phyloP scores from a whole-genome alignment of 2,888 invertebrate species.

The Notodonta ziczac region DNA sequence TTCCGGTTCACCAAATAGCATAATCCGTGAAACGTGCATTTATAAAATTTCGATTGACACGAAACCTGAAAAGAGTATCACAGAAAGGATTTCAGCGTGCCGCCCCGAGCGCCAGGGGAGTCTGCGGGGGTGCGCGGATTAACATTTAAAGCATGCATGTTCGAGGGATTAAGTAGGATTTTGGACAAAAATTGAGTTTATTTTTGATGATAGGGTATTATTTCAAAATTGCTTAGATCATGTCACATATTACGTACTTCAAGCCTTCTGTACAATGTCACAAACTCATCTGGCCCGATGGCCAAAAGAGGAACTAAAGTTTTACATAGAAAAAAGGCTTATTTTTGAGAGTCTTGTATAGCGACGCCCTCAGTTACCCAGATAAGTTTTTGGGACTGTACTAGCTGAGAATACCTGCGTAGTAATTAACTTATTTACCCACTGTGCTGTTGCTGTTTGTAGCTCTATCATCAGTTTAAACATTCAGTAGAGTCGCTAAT shows the following conservation, averaged over 20 bases:
- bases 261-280: no score
- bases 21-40: conserved; percentile 2
- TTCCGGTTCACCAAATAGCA: neutral
- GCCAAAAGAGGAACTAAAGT: no score
- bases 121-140: neutral
- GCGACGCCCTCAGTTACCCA: no score
- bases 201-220: neutral
- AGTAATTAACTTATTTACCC: no score
- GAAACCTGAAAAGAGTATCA: neutral
- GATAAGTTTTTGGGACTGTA: no score
- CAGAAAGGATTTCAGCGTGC: conserved; percentile 5
- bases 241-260: neutral
- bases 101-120: neutral
- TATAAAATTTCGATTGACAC: conserved; percentile 12
- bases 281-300: no score
- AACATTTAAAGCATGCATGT: neutral
- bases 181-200: neutral
- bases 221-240: neutral
- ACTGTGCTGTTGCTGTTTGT: no score
- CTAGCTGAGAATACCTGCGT: no score
- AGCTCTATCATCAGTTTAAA: no score
- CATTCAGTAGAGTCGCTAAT: no score
- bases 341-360: no score
- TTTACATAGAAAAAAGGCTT: no score
- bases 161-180: neutral